Conservation (phyloP, 2,888 invertebrate genomes). For the Ophion ventricosus region DNA sequence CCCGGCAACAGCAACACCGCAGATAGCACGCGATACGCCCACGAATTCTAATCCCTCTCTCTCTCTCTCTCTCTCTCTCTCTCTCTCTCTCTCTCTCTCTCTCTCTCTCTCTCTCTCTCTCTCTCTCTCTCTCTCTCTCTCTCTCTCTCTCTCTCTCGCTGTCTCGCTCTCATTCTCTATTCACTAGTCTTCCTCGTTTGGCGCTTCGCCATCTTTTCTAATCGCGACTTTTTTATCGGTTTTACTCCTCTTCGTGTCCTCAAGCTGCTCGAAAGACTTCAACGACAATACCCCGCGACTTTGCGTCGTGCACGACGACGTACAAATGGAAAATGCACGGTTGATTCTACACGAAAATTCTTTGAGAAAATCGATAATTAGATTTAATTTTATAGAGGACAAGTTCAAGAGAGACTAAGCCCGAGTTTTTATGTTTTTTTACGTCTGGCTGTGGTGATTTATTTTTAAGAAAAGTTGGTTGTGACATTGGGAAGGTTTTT, state of each 20-base stretch:
- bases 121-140: neutral
- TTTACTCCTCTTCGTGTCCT: neutral
- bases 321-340: neutral
- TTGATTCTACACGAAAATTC: too few relatives aligned
- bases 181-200: neutral
- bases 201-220: slow-evolving; percentile 35
- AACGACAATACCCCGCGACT: slow-evolving; percentile 4
- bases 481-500: too few relatives aligned
- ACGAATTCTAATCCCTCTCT: slow-evolving; percentile 64
- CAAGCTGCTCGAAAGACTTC: slow-evolving; percentile 1
- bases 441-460: too few relatives aligned
- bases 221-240: slow-evolving; percentile 12
- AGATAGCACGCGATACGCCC: slow-evolving; percentile 74
- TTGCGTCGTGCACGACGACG: neutral
- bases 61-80: neutral
- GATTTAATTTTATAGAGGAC: too few relatives aligned
- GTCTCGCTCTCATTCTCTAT: neutral
- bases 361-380: too few relatives aligned
- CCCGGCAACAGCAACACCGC: slow-evolving; percentile 59
- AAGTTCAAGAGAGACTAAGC: too few relatives aligned
- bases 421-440: too few relatives aligned
- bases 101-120: slow-evolving; percentile 13
- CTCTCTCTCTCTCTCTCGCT: slow-evolving; percentile 6
- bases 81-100: slow-evolving; percentile 22
- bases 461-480: too few relatives aligned